Conservation (phyloP, 2,888 invertebrate species). For the Drosophila buzzatii region DNA sequence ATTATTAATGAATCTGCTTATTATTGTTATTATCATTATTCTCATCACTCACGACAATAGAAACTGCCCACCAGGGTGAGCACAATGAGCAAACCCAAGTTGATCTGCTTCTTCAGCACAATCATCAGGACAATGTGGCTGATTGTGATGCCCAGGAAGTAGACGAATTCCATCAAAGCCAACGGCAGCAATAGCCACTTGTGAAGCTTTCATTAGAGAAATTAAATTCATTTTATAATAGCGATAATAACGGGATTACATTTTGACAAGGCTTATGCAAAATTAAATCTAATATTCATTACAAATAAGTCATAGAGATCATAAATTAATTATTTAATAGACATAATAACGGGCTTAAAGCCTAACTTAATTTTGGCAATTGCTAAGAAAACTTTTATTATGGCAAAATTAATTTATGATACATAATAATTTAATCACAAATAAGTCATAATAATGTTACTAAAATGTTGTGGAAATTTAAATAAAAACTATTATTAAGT, state of each 20-base stretch:
- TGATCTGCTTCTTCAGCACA: slow-evolving; percentile 59
- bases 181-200: slow-evolving; percentile 80
- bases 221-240: not conserved
- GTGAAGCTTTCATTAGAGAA: slow-evolving; percentile 59
- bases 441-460: too few relatives aligned
- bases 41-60: slow-evolving; percentile 74
- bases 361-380: not conserved
- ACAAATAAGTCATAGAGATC: not conserved
- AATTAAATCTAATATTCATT: too few relatives aligned
- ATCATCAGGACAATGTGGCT: slow-evolving; percentile 82
- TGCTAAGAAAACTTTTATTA: not conserved
- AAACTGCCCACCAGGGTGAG: slow-evolving; percentile 82
- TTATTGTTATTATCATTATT: not conserved
- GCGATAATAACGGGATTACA: not conserved
- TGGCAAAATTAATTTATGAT: too few relatives aligned
- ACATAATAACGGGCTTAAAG: not conserved
- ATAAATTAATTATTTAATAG: not conserved
- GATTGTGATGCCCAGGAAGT: slow-evolving; percentile 53
- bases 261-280: too few relatives aligned
- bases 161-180: slow-evolving; percentile 72
- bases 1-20: not conserved
- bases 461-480: too few relatives aligned
- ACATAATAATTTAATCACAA: too few relatives aligned
- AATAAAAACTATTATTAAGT: too few relatives aligned
- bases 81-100: slow-evolving; percentile 80